Conservation (phyloP, 2,113 vertebrate genomes). For the Labrus mixtus region DNA sequence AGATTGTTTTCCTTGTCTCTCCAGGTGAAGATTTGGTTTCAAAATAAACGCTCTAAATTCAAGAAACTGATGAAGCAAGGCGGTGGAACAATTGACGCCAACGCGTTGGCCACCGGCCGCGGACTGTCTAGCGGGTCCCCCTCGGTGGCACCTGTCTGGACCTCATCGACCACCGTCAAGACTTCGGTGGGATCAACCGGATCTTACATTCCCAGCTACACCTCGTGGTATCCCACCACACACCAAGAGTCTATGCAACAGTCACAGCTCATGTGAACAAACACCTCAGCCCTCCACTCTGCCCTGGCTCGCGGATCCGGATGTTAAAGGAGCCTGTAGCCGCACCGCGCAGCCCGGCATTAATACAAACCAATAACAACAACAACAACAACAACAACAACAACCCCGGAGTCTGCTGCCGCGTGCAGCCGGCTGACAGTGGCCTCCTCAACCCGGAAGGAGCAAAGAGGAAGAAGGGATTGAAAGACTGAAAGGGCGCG, state of each 20-base stretch:
- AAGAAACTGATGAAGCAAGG: slow-evolving; percentile 97
- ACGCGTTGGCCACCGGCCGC: slow-evolving; percentile 90
- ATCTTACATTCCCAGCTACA: slow-evolving; percentile 98
- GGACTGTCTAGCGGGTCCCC: slow-evolving; percentile 92
- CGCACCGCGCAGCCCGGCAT: slow-evolving; percentile 71
- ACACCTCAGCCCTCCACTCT: slow-evolving; percentile 63
- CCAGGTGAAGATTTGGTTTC: slow-evolving; percentile 97
- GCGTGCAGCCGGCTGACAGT: slow-evolving; percentile 80
- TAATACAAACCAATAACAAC: slow-evolving; percentile 82
- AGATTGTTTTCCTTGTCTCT: not conserved
- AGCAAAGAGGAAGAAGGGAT: slow-evolving; percentile 61
- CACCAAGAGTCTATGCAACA: slow-evolving; percentile 99
- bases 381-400: slow-evolving; percentile 83
- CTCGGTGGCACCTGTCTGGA: slow-evolving; percentile 93
- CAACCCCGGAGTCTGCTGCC: slow-evolving; percentile 82
- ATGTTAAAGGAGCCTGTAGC: slow-evolving; percentile 71
- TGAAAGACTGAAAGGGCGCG: slow-evolving; percentile 74
- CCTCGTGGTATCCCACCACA: slow-evolving; percentile 96
- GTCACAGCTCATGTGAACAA: slow-evolving; percentile 95
- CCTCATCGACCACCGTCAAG: slow-evolving; percentile 91
- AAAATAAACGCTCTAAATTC: slow-evolving; percentile 97
- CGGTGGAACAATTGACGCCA: slow-evolving; percentile 91
- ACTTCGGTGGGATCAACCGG: slow-evolving; percentile 88
- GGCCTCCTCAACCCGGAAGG: slow-evolving; percentile 76
- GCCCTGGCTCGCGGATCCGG: slow-evolving; percentile 62